phyloP scores from a whole-genome alignment of 2,113 vertebrate species.

The Corythoichthys intestinalis region DNA sequence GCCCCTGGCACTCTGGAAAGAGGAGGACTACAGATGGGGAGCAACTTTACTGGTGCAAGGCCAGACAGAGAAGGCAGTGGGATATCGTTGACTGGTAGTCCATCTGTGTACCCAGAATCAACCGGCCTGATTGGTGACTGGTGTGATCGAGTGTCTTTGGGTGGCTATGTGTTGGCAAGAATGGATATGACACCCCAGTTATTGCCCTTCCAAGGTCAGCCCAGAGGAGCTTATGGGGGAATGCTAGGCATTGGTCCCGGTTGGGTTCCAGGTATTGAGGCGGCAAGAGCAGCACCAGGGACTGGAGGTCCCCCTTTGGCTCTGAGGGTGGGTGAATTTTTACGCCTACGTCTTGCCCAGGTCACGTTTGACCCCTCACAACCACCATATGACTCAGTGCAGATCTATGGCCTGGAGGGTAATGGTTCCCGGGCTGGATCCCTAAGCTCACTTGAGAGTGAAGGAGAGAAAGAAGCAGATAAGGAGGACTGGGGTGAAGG shows the following conservation, averaged over 20 bases:
- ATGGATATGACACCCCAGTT: conserved; percentile 76
- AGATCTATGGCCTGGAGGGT: conserved; percentile 86
- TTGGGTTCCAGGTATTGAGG: conserved; percentile 66
- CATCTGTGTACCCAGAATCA: conserved; percentile 64
- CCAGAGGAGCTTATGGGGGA: conserved; percentile 55
- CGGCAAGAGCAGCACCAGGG: conserved; percentile 45
- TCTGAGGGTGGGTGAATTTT: conserved; percentile 79
- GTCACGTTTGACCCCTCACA: conserved; percentile 83
- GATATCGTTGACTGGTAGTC: conserved; percentile 59
- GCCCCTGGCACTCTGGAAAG: conserved; percentile 63
- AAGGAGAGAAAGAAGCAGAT: conserved; percentile 69
- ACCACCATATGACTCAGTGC: conserved; percentile 87
- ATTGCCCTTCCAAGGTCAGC: conserved; percentile 69
- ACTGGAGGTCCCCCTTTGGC: conserved; percentile 67
- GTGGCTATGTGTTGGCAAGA: conserved; percentile 66
- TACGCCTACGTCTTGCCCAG: conserved; percentile 80
- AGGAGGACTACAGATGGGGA: conserved; percentile 72
- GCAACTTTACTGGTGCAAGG: conserved; percentile 69
- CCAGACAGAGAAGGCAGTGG: conserved; percentile 65
- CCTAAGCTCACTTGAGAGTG: conserved; percentile 84
- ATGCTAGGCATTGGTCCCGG: conserved; percentile 65
- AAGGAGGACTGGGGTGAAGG: conserved; percentile 71
- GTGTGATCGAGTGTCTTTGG: conserved; percentile 69
- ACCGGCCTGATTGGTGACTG: conserved; percentile 71
- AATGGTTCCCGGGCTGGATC: conserved; percentile 83